Percentiles rank a stretch among this genome's conserved stretches.
Conservation (phyloP, 2,113 vertebrate genomes). For the Tricholaema leucomelas region DNA sequence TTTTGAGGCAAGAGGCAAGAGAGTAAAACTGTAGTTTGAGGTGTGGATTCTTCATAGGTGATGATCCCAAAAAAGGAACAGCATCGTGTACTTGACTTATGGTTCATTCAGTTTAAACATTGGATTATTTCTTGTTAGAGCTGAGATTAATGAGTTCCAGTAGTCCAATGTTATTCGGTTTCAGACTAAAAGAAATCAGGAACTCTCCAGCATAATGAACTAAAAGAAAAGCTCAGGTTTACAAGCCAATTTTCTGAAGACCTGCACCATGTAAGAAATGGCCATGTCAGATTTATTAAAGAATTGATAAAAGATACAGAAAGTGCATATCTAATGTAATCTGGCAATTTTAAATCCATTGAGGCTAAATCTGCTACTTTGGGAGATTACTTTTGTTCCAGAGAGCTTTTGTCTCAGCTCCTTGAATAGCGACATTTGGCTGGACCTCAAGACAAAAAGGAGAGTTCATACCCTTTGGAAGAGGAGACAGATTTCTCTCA, state of each 20-base stretch:
- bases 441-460: too few species aligned
- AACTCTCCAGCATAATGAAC: not conserved
- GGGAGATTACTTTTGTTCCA: not conserved
- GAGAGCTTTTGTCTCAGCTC: not conserved
- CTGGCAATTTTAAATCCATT: not conserved
- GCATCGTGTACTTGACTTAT: not conserved
- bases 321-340: not conserved
- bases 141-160: not conserved
- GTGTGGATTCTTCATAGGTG: not conserved
- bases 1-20: not conserved
- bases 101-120: not conserved
- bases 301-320: not conserved
- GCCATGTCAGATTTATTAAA: not conserved
- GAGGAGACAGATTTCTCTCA: too few species aligned
- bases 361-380: not conserved
- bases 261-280: not conserved
- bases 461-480: too few species aligned
- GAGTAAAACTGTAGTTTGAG: not conserved
- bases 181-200: not conserved
- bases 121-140: not conserved
- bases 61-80: not conserved
- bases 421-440: too few species aligned
- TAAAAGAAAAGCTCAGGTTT: not conserved
- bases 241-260: not conserved
- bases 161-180: not conserved